Evolutionary conservation across 2,888 invertebrate species (phyloP).

Genomic region (Clivina fossor): DNA sequence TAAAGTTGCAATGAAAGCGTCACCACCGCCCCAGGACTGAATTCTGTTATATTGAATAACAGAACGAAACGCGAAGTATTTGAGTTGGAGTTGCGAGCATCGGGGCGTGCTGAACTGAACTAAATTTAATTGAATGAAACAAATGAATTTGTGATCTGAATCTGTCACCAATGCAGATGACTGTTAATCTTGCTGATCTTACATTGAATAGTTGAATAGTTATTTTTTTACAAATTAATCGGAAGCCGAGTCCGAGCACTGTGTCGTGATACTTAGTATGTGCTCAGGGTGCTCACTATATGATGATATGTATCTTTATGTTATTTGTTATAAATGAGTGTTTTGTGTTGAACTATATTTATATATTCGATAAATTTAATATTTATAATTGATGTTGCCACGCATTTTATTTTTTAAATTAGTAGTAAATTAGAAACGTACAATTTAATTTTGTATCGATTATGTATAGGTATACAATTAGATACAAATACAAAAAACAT

Average conservation of each 20-base stretch:
- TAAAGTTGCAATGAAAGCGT: slow-evolving; percentile 44
- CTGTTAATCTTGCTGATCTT: too few species aligned
- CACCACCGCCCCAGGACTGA: slow-evolving; percentile 15
- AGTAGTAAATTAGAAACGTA: slow-evolving; percentile 20
- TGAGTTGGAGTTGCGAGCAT: not conserved
- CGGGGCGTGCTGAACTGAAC: slow-evolving; percentile 7
- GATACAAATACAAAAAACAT: slow-evolving; percentile 9
- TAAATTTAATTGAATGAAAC: too few species aligned
- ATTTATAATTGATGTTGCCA: slow-evolving; percentile 26
- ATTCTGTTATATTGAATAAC: not conserved
- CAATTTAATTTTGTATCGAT: slow-evolving; percentile 22
- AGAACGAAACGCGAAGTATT: not conserved
- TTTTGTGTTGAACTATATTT: slow-evolving; percentile 24
- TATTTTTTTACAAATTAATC: not conserved
- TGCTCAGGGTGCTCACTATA: slow-evolving; percentile 14
- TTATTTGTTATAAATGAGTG: slow-evolving; percentile 15
- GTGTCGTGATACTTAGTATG: slow-evolving; percentile 15
- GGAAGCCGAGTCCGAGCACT: not conserved
- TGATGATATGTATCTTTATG: slow-evolving; percentile 10
- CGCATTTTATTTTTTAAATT: slow-evolving; percentile 26
- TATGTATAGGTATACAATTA: slow-evolving; percentile 10
- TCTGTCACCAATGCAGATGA: too few species aligned
- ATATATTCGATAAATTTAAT: slow-evolving; percentile 16
- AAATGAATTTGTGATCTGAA: too few species aligned
- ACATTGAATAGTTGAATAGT: not conserved